These are phyloP conservation scores for Syrphus vitripennis DNA, from an alignment of 2,888 invertebrate species.

Conservation along the genomic window DNA sequence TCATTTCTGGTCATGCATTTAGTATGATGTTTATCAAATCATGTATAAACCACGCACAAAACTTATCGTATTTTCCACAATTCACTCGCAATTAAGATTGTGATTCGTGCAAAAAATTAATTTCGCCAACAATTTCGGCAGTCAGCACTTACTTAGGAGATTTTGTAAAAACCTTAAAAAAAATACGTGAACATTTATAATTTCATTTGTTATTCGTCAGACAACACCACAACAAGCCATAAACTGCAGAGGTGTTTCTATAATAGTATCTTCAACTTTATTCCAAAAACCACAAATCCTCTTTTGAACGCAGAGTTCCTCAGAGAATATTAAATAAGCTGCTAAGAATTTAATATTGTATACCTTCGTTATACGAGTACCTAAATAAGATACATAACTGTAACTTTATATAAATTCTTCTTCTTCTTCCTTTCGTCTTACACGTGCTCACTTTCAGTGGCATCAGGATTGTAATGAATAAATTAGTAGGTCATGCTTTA, in stretches of 20 bases:
- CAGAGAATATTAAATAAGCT: conserved; percentile 11
- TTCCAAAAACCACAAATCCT: neutral
- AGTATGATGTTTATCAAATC: too few relatives aligned
- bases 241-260: neutral
- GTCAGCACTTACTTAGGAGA: neutral
- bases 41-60: too few relatives aligned
- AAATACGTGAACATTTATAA: neutral
- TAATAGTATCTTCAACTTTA: neutral
- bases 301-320: neutral
- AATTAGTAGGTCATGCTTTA: conserved; percentile 57
- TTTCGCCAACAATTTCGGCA: neutral
- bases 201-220: conserved; percentile 29
- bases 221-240: conserved; percentile 4
- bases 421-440: neutral
- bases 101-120: neutral
- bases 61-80: too few relatives aligned
- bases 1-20: too few relatives aligned
- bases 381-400: neutral
- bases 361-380: neutral
- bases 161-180: neutral
- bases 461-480: conserved; percentile 49
- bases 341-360: too few relatives aligned
- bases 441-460: conserved; percentile 38
- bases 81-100: neutral
- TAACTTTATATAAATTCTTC: neutral